A percentile compares a stretch with the other conserved stretches of the same genome.
Evolutionary conservation across 1,140 invertebrate species (phyloP).

Genomic region (Zophobas atratus): DNA sequence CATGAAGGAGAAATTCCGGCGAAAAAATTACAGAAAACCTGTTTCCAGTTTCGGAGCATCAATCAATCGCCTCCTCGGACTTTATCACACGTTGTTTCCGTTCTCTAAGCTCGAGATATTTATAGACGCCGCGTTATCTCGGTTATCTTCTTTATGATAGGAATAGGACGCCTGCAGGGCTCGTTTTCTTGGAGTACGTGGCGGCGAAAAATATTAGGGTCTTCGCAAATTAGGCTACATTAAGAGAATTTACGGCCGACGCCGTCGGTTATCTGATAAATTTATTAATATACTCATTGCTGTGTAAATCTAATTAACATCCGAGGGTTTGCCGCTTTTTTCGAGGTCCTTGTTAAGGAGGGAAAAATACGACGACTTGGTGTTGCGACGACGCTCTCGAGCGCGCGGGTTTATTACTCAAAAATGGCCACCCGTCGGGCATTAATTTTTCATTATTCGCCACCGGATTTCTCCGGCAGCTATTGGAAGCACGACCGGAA

Average conservation of each 20-base stretch:
- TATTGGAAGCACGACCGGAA: background rate
- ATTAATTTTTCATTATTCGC: conserved; percentile 20
- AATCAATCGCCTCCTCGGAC: conserved; percentile 17
- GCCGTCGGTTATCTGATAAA: conserved; percentile 14
- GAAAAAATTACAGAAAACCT: background rate
- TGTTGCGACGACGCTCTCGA: background rate
- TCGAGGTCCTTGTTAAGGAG: background rate
- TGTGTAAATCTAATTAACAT: conserved; percentile 21
- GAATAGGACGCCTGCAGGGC: background rate
- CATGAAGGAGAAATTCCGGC: background rate
- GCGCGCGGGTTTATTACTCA: background rate
- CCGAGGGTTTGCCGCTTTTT: background rate
- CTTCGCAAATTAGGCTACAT: conserved; percentile 10
- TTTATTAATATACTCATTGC: conserved; percentile 26
- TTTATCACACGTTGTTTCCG: conserved; percentile 18
- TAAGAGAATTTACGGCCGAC: conserved; percentile 23
- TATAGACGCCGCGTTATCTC: conserved; percentile 1
- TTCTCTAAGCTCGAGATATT: conserved; percentile 11
- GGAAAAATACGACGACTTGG: background rate
- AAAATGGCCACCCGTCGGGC: background rate
- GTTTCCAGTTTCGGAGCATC: conserved; percentile 8
- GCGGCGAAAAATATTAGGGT: conserved; percentile 26
- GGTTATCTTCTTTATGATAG: conserved; percentile 28
- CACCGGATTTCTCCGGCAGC: conserved; percentile 19
- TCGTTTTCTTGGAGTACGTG: conserved; percentile 9